Evolutionary conservation across 2,113 vertebrate species (phyloP), one percentile per base, ranked within the genome.

Genomic region (Eurypyga helias): DNA sequence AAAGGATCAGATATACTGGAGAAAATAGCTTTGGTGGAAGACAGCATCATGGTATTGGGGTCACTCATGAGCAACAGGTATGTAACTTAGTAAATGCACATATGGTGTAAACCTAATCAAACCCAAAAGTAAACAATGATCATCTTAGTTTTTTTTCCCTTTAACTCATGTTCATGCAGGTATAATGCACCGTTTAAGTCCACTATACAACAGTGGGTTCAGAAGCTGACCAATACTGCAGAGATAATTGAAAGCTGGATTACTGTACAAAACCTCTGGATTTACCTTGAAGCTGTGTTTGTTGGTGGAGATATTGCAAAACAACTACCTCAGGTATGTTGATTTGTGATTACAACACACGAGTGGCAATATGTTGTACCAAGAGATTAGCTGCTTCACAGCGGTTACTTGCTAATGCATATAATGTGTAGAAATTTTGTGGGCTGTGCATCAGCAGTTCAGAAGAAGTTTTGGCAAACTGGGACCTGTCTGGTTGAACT

Each of bases 271-370:
- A 99, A 99, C 95, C 98, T 99, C 36, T 99, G 99, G 99, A 98
- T 99, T 97, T 99, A 99, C 89, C 98, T 99, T 69, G 99, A 99
- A 97, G 99, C 99, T 20, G 99, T 99, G 67, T 99, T 99, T 94
- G 98, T 99, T 88, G 99, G 98, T 41, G 99, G 99, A 93, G 99
- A 99, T 91, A 99, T 99, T 84, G 98, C 99, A 81, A 99, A 98
- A 76, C 99, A 99, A 65, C 97, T 99, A 25, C 99, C 99, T 45
- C 98, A 99, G 97, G 99, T 99, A 71, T 43, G 69, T 26, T 79
- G 48, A 48, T 45, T 46, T 64, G 16, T 43, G 38, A 5, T 66
- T 72, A 28, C 19, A 52, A 12, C 36, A 48, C 34, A 3, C 52
- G n/a, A 41, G 62, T 17, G 11, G 24, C 9, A 66, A 14, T 36